Evolutionary conservation across 2,888 invertebrate species (phyloP).

Genomic region (Pseudococcus viburni): DNA sequence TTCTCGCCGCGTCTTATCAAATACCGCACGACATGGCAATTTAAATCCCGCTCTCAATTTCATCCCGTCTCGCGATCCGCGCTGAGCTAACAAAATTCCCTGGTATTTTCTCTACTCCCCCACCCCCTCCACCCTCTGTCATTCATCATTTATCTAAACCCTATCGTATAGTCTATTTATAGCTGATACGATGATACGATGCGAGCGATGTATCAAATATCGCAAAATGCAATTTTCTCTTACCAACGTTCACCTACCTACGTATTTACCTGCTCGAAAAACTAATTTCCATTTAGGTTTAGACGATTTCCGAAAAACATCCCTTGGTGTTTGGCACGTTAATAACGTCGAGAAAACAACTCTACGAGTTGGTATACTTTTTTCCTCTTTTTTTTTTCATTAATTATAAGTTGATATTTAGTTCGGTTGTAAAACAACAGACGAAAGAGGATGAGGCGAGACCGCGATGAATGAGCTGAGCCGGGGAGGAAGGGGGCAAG

Average conservation of each 20-base stretch:
- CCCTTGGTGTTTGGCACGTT: constrained; percentile 5
- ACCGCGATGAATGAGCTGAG: no score
- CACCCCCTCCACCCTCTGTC: neutral
- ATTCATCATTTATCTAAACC: neutral
- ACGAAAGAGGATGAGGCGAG: neutral
- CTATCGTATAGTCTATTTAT: neutral
- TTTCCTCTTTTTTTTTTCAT: constrained; percentile 6
- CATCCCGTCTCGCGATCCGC: neutral
- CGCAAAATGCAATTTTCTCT: neutral
- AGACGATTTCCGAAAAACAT: neutral
- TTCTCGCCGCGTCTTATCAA: neutral
- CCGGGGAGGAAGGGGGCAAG: neutral
- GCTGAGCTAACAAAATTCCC: neutral
- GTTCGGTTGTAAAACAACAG: constrained; percentile 6
- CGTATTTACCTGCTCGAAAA: neutral
- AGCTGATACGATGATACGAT: neutral
- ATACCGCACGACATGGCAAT: constrained; percentile 2
- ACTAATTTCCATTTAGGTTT: neutral
- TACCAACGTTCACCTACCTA: neutral
- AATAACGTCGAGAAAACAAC: neutral
- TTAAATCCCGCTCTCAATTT: neutral
- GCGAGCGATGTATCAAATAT: constrained; percentile 7
- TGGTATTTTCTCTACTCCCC: neutral
- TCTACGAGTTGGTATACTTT: neutral
- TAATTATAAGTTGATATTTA: constrained; percentile 27